Evolutionary conservation across 2,113 vertebrate genomes (phyloP).

Genomic region (Chitala chitala): DNA sequence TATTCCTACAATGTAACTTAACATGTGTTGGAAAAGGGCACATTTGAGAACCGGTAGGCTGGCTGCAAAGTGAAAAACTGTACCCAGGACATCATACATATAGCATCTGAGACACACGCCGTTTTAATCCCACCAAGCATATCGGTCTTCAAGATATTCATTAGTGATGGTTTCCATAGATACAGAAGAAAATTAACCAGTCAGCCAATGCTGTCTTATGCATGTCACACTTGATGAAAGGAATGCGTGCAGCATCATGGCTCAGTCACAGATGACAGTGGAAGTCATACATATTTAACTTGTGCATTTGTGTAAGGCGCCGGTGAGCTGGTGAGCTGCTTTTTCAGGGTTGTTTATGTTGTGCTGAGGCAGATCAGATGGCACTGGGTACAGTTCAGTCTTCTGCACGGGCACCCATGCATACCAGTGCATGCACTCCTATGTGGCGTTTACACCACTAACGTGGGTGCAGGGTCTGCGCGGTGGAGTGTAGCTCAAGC

Average conservation of each 20-base stretch:
- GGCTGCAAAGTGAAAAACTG: not conserved
- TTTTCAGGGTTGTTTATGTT: too few species aligned
- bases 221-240: not conserved
- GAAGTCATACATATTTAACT: too few species aligned
- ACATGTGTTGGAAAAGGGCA: not conserved
- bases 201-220: not conserved
- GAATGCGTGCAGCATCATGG: too few species aligned
- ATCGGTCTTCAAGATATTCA: not conserved
- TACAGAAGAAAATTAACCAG: not conserved
- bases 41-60: too few species aligned
- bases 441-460: too few species aligned
- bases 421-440: too few species aligned
- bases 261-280: too few species aligned
- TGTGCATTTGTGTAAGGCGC: too few species aligned
- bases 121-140: not conserved
- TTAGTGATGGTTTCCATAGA: not conserved
- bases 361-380: too few species aligned
- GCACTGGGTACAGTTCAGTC: too few species aligned
- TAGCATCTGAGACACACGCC: not conserved
- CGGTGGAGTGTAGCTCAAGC: conserved; percentile 27
- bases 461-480: conserved; percentile 31
- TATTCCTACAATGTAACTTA: not conserved
- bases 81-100: conserved; percentile 3
- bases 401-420: too few species aligned
- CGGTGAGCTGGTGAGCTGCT: not conserved